phyloP scores from a whole-genome alignment of 2,888 invertebrate species.

The Pteria penguin region DNA sequence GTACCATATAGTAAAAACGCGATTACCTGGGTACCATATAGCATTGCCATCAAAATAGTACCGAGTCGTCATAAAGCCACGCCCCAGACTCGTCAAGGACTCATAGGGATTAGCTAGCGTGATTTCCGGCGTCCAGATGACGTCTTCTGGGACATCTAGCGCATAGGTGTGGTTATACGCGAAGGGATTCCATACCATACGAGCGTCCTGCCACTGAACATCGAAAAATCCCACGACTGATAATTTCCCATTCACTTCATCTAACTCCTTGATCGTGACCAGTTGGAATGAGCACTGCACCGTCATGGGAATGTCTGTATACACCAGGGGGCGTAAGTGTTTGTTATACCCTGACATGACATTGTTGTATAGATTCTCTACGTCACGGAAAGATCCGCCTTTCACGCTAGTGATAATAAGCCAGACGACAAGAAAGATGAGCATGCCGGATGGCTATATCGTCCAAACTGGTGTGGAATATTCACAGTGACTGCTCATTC shows the following conservation, averaged over 20 bases:
- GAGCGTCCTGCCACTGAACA: constrained; percentile 41
- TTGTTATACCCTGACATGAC: constrained; percentile 33
- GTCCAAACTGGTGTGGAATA: no score
- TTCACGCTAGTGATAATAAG: no score
- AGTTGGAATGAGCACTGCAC: constrained; percentile 42
- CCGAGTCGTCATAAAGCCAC: constrained; percentile 29
- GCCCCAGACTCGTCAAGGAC: constrained; percentile 34
- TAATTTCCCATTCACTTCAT: constrained; percentile 49
- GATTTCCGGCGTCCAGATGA: constrained; percentile 46
- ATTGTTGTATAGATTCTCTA: constrained; percentile 16
- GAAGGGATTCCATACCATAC: constrained; percentile 43
- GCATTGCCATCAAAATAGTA: constrained; percentile 32
- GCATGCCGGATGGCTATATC: no score
- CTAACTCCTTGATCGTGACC: constrained; percentile 45
- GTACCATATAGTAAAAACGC: no score
- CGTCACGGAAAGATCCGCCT: no score
- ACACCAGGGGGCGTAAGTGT: constrained; percentile 17
- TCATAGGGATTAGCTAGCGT: constrained; percentile 35
- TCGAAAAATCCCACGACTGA: constrained; percentile 38
- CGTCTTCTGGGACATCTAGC: constrained; percentile 11
- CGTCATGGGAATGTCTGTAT: constrained; percentile 25
- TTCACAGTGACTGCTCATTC: no score
- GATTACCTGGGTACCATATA: constrained; percentile 23
- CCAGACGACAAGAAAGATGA: no score
- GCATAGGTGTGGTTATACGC: constrained; percentile 28